A percentile compares a stretch with the other conserved stretches of the same genome.
These are phyloP conservation scores for Hemichromis elongatus DNA, from an alignment of 2,113 vertebrate species.

Conservation along the genomic window DNA sequence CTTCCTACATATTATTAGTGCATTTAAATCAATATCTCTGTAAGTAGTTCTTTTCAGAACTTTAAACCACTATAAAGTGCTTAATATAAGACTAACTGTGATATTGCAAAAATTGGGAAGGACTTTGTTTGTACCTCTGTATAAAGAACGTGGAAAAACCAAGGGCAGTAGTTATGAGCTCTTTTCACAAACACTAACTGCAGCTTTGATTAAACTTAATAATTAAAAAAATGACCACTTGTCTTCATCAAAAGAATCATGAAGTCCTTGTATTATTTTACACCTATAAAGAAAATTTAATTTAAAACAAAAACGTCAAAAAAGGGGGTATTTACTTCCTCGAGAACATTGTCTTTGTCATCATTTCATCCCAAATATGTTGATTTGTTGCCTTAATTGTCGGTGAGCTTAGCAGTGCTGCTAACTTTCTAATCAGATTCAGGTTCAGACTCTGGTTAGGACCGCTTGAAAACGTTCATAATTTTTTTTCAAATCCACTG, in stretches of 20 bases:
- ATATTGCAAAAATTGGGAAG: background rate
- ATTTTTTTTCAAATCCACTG: background rate
- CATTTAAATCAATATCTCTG: background rate
- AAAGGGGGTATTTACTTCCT: background rate
- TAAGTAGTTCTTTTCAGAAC: background rate
- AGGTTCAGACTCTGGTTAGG: background rate
- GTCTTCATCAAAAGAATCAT: background rate
- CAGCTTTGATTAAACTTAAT: background rate
- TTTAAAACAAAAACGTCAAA: background rate
- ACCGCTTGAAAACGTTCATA: background rate
- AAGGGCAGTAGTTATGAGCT: background rate
- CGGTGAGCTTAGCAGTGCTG: background rate
- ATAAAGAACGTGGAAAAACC: background rate
- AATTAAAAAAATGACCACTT: background rate
- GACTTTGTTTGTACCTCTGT: background rate
- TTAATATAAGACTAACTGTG: background rate
- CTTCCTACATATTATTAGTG: background rate
- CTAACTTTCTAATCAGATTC: background rate
- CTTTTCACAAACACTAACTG: background rate
- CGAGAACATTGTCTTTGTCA: background rate
- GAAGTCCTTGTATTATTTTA: background rate
- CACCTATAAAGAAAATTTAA: background rate
- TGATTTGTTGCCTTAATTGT: background rate
- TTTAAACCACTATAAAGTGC: background rate
- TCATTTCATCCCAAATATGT: background rate